Evolutionary conservation across 2,888 invertebrate genomes (phyloP).

Genomic region (Hypsopygia costalis): DNA sequence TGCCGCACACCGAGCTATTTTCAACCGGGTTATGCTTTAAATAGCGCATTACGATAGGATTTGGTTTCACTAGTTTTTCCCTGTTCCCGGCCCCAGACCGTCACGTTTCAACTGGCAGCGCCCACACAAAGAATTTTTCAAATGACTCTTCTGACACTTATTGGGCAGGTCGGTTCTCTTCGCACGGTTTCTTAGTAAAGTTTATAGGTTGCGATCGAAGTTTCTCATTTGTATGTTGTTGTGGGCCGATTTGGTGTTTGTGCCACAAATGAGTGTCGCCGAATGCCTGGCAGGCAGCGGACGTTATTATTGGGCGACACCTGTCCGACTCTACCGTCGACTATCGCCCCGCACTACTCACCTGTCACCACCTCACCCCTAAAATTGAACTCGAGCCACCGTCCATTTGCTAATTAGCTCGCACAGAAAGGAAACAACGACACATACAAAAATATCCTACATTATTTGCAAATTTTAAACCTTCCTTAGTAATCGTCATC

Average conservation of each 20-base stretch:
- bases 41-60: conserved; percentile 80
- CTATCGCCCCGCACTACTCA: conserved; percentile 24
- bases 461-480: too few species aligned
- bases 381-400: conserved; percentile 19
- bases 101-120: conserved; percentile 53
- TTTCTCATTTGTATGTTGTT: not conserved
- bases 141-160: conserved; percentile 53
- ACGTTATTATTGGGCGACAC: conserved; percentile 27
- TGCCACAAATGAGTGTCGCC: conserved; percentile 2
- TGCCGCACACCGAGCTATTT: conserved; percentile 76
- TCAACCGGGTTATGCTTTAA: conserved; percentile 78
- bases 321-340: conserved; percentile 22
- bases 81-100: conserved; percentile 61
- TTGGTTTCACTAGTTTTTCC: conserved; percentile 79
- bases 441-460: conserved; percentile 14
- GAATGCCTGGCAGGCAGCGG: conserved; percentile 13
- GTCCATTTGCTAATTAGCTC: conserved; percentile 27
- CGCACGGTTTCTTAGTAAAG: not conserved
- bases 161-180: conserved; percentile 30
- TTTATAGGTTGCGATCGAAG: conserved; percentile 1
- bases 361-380: conserved; percentile 29
- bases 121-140: conserved; percentile 64
- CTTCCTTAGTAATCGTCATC: too few species aligned
- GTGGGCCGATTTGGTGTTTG: not conserved
- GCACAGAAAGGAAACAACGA: conserved; percentile 17